Base-by-base conservation (phyloP, 2,113 vertebrate species). In the Heliornis fulica region DNA sequence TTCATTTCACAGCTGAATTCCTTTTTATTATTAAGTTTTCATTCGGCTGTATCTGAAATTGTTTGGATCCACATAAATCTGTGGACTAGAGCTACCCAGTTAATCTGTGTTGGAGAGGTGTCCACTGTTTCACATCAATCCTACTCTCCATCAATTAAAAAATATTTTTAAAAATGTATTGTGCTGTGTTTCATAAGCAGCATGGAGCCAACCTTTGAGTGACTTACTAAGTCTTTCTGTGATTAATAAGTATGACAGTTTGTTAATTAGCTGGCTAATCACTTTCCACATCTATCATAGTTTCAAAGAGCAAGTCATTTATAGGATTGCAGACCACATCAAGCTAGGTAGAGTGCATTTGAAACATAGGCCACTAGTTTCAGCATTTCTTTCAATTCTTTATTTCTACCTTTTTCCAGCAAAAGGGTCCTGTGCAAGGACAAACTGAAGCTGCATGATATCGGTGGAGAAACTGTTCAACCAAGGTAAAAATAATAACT, bases 1-100 rank as follows among this genome's bases (percentile, higher is more conserved):
- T 86, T 94, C 94, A 96, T 97, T 97, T 96, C 96, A 97, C 95
- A 96, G 96, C 68, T 94, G 92, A 96, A 93, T 96, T 93, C 90
- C 92, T 81, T 92, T 93, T 92, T 83, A 95, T 92, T 93, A 96
- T 68, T 40, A 81, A 54, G 20, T 81, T 95, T 74, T 80, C 90
- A 93, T 95, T 86, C 77, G 79, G 36, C 79, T 64, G 8, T 96
- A 94, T 86, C 79, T 93, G 81, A 90, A 95, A 90, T 88, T 90
- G 71, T 95, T 92, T 74, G 92, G 88, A 60, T 17, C 51, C 90
- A 70, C 88, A 91, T 94, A 93, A 96, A 92, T 94, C 88, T 83
- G 76, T 43, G 46, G 28, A 10, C 20, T 15, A 5, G 29, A 46
- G 71, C 75, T 54, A 46, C 74, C 12, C 19, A 38, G 32, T 59